phyloP scores from a whole-genome alignment of 2,113 vertebrate species.

The Andinoacara biseriatus region DNA sequence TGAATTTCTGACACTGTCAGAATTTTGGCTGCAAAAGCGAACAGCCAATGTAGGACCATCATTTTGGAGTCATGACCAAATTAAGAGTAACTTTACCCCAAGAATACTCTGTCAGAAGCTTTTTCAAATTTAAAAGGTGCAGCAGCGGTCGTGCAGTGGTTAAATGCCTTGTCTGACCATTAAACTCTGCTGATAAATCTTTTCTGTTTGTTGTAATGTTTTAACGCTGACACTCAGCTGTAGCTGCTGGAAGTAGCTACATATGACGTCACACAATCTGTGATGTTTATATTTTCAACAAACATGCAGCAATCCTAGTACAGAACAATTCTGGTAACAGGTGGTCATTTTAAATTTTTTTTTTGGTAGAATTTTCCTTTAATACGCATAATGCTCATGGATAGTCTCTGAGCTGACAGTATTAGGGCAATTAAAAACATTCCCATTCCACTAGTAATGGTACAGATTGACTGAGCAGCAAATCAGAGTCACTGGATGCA shows the following conservation, averaged over 20 bases:
- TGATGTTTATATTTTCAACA: background rate
- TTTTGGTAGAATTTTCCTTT: conserved; percentile 30
- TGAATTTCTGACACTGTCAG: background rate
- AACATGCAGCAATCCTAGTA: background rate
- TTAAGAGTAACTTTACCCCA: background rate
- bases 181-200: no score
- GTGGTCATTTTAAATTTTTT: background rate
- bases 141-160: background rate
- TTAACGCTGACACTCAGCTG: background rate
- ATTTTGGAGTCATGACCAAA: background rate
- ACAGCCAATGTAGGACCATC: background rate
- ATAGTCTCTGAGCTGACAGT: background rate
- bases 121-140: background rate
- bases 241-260: background rate
- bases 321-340: background rate
- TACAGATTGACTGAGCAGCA: conserved; percentile 6
- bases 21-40: background rate
- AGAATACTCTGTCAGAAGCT: background rate
- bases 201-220: no score
- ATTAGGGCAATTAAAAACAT: background rate
- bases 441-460: background rate
- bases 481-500: conserved; percentile 40
- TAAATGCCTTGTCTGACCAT: background rate
- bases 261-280: background rate
- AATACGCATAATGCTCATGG: background rate